Conservation (phyloP, 2,888 invertebrate species). For the Drosophila differens region DNA sequence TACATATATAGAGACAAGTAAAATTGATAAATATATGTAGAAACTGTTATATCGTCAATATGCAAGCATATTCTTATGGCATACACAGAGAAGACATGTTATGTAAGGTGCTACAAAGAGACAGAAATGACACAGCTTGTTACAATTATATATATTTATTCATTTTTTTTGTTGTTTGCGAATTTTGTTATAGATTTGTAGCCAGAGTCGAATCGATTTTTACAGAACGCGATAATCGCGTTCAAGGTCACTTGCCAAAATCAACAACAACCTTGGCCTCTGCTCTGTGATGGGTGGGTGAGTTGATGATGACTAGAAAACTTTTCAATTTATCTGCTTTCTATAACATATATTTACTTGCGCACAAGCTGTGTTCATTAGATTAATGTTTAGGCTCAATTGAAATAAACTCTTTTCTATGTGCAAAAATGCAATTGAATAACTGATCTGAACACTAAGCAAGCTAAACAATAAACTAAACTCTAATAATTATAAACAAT, state of each 20-base stretch:
- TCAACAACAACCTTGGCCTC: not conserved
- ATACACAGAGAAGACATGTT: not conserved
- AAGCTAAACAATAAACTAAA: not conserved
- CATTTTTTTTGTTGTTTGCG: not conserved
- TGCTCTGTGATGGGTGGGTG: not conserved
- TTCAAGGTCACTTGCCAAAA: not conserved
- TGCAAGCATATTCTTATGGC: not conserved
- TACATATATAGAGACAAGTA: not conserved
- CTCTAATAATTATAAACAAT: not conserved
- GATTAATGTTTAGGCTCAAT: not conserved
- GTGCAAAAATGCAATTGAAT: not conserved
- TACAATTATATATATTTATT: not conserved
- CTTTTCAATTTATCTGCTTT: not conserved
- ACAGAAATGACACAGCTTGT: not conserved
- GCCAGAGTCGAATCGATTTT: not conserved
- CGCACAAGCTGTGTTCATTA: not conserved
- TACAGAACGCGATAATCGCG: not conserved
- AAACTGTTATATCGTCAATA: not conserved
- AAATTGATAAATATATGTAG: not conserved
- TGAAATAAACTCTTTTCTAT: not conserved
- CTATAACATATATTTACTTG: not conserved
- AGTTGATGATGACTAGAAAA: not conserved
- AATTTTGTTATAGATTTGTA: not conserved
- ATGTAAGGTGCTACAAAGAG: not conserved
- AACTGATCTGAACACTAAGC: not conserved